Base-by-base conservation (phyloP, 1,140 invertebrate genomes). In the Drosophila bocki region DNA sequence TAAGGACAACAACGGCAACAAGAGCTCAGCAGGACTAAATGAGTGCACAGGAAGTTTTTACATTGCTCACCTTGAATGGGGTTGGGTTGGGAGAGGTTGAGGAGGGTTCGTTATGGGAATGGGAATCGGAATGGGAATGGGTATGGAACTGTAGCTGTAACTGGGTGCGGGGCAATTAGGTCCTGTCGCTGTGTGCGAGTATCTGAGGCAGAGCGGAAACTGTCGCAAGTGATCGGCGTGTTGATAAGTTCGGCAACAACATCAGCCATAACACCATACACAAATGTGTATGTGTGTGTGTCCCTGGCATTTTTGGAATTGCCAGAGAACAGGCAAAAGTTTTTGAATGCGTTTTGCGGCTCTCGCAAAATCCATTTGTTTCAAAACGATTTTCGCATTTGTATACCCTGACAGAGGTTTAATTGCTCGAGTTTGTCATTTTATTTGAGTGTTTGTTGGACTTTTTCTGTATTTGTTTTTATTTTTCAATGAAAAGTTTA, bases 11-110 rank as follows among this genome's bases (percentile, higher is more conserved):
- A 78, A 57, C 33, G 33, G 45, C 51, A 58, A 45, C 44, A 78
- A 62, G 39, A 48, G 37, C 68, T 70, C 69, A 80, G 60, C 69
- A 87, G 78, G 60, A 82, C 68, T 62, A 88, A 88, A 88, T 88
- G 85, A 88, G 84, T 88, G 81, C 81, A 88, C 84, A 88, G 84
- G 84, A 90, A 90, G 84, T 88, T 88, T 88, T 80, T 86, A 82
- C 83, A 87, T 74, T 80, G 77, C 84, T 88, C 72, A 88, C 84
- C 84, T 88, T 88, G 77, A 82, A 75, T 69, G 83, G 62, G 82
- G 45, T 47, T 22, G 63, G 59, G 77, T 56, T 65, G 51, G 9
- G 67, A 44, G 32, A 35, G 32, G 15, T n/a, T 6, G 41, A 32
- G 39, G 41, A 22, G 48, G 39, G 32, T 32, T 59, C 29, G 41